Base-by-base conservation (phyloP, 2,113 vertebrate species). In the Melanerpes aurifrons region DNA sequence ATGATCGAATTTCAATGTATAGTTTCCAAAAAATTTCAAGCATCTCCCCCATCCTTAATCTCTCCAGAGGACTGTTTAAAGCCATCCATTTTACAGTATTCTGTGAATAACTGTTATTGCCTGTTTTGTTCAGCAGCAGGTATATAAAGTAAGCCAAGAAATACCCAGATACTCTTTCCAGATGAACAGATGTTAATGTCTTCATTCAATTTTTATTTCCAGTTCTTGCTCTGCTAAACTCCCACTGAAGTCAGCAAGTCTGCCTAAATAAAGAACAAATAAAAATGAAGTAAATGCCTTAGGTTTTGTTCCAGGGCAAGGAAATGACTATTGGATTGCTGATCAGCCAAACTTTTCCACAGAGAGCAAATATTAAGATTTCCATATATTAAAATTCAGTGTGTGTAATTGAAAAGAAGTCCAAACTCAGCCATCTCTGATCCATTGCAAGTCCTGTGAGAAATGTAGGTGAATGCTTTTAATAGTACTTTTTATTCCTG, bases 211-310 rank as follows among this genome's bases (percentile, higher is more conserved):
- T 94, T 96, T 91, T 89, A 85, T 87, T 95, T 91, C 79, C 6
- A 43, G 21, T 85, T 89, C 20, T 87, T 82, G 29, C 57, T 80
- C 56, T 87, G 58, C 71, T 82, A 63, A 89, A 82, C 57, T 95
- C 64, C 56, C 57, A 82, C 79, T 82, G 92, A 89, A 96, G 82
- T 91, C 82, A 95, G 85, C 35, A 91, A 95, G 63, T 85, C 73
- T 92, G 40, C 71, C 75, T 92, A 89, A 91, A 81, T 82, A 94
- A 95, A 95, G 64, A 95, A 87, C 64, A 89, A 91, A 91, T 82
- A 80, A 80, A 85, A 76, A 66, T 40, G 56, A 70, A 82, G 48
- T 63, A 92, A 89, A 87, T 89, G 64, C 84, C 75, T 76, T 62
- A 70, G 69, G 67, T 91, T 96, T 89, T 94, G 50, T 87, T 87